Base-by-base conservation (phyloP, 2,797 vertebrate species). In the Peromyscus aztecus region DNA sequence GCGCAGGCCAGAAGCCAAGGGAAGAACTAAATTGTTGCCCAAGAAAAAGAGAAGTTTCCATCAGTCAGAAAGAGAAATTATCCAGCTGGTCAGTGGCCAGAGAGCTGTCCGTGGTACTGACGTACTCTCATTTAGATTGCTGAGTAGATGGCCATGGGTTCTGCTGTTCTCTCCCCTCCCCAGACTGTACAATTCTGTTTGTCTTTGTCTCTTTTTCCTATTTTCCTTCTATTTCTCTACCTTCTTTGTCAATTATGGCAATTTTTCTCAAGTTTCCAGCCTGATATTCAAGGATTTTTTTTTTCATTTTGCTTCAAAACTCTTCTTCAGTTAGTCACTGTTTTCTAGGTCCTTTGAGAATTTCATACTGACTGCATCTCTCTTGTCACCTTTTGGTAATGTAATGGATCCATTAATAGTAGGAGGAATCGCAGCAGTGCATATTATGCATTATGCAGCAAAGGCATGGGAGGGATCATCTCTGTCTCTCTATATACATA, bases 71-170 rank as follows among this genome's bases (percentile, higher is more conserved):
- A 37, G 7, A 17, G 23, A 83, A 67, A 67, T 12, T 8, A 0
- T 37, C 5, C 4, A 10, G 0, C 6, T 1, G 87, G 95, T 69
- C 94, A 90, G 82, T 49, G 91, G n/a, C 16, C 90, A 3, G 43
- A 24, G 97, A 97, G 97, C 98, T 98, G 97, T 98, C 98, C 97
- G 43, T 88, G 98, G 98, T 98, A 77, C 98, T 98, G 98, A 98
- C 85, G 4, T 1, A 52, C 12, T 29, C n/a, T 87, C 24, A 0
- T 19, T 65, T 9, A 31, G 4, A 31, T 69, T 11, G 13, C 9
- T 16, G 34, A 5, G 27, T n/a, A 69, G 10, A 73, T 13, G 16
- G 40, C 49, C 43, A 2, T 1, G 49, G 24, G 24, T 43, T 31
- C 27, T 9, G 13, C 21, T 55, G 31, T 24, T 12, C 57, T 31